Evolutionary conservation across 2,888 invertebrate species (phyloP), one percentile per base, ranked within the genome.

Genomic region (Ametastegia equiseti): DNA sequence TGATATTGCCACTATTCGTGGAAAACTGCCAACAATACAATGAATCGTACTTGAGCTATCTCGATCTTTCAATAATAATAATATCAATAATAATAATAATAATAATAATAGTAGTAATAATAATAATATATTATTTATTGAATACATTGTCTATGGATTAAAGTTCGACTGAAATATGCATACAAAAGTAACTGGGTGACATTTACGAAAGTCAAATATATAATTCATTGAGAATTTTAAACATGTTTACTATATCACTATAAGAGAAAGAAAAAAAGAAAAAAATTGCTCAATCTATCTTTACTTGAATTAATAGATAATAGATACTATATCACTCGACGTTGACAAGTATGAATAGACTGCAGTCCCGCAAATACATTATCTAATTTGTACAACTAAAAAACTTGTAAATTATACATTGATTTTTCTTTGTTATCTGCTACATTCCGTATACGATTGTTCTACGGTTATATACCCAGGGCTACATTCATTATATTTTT

Each of bases 1-100:
- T 78, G 78, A 78, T 63, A 78, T 78, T 63, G 45, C 63, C 78
- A 63, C 78, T 78, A 78, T 60, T 45, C 39, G 78, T 78, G 78
- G 78, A 60, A 78, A 78, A 78, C 63, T 78, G 78, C 63, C 78
- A 78, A 78, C 78, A 63, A 78, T 78, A 60, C 60, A 78, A 60
- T 75, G n/a, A 75, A 63, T 78, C 42, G 60, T 78, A 78, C 60
- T 78, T 78, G 78, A 78, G 78, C 78, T 78, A 78, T 78, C 42
- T 60, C 78, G 60, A 78, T 78, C 19, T 78, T 60, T 60, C 33
- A 78, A 23, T 54, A 36, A 57, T 57, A 36, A 60, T 60, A 45
- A 71, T 71, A 47, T 27, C 45, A 36, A 30, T 71, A 23, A 45
- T 71, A 13, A 50, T 42, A 33, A 13, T 47, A 71, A 71, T 39